Percentiles rank a stretch among this genome's conserved stretches.
Conservation (phyloP, 2,888 invertebrate species). For the Polyommatus icarus region DNA sequence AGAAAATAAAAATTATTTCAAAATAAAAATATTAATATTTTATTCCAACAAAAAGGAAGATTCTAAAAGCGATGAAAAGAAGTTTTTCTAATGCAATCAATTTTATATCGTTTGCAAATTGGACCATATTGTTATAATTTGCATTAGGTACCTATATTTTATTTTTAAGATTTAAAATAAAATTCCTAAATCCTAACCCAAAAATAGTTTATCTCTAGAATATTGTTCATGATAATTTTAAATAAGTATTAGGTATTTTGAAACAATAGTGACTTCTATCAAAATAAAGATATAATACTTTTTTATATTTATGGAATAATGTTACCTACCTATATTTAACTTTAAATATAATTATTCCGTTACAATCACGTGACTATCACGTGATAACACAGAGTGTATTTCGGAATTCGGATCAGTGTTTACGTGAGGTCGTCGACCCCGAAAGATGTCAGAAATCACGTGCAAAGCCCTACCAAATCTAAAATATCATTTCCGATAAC, state of each 20-base stretch:
- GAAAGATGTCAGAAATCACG: not conserved
- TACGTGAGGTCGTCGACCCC: not conserved
- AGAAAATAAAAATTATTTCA: not conserved
- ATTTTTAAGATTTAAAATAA: too few species aligned
- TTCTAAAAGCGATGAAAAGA: not conserved
- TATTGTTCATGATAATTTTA: not conserved
- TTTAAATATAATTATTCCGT: too few species aligned
- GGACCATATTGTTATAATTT: not conserved
- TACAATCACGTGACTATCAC: not conserved
- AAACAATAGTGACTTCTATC: too few species aligned
- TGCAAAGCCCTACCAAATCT: not conserved
- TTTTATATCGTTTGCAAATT: not conserved
- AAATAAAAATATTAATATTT: not conserved
- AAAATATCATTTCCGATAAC: not conserved
- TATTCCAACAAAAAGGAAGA: not conserved
- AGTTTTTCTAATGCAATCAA: not conserved
- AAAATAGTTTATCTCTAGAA: not conserved
- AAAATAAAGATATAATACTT: too few species aligned
- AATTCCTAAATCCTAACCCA: too few species aligned
- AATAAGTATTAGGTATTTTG: not conserved
- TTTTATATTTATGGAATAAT: too few species aligned
- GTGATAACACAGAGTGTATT: not conserved
- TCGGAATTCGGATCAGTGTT: not conserved
- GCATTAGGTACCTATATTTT: not conserved
- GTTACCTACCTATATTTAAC: too few species aligned